Conservation (phyloP, 2,113 vertebrate species). For the Crotalus tigris region DNA sequence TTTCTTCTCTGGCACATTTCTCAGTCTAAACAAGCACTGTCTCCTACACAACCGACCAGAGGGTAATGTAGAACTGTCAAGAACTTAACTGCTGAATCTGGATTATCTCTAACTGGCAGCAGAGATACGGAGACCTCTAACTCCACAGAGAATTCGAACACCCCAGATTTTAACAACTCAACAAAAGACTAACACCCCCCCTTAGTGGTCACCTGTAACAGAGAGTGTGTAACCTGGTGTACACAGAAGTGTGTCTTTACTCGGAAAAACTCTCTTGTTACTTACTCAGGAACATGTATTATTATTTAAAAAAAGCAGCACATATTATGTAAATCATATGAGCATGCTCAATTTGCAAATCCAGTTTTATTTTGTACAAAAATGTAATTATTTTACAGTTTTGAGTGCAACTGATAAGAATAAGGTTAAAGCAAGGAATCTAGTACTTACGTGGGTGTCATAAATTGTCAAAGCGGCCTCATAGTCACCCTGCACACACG, state of each 20-base stretch:
- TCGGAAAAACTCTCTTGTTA: neutral
- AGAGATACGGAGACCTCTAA: neutral
- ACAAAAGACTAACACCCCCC: neutral
- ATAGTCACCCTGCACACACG: conserved; percentile 80
- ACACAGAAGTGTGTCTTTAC: neutral
- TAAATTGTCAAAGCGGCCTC: conserved; percentile 87
- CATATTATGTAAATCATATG: neutral
- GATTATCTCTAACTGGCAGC: neutral
- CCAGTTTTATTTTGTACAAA: neutral
- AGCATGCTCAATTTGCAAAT: neutral
- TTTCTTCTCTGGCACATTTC: neutral
- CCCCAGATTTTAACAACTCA: neutral
- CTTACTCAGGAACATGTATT: neutral
- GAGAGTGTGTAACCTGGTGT: neutral
- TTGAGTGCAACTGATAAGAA: neutral
- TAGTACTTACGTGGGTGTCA: conserved; percentile 81
- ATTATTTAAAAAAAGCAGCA: neutral
- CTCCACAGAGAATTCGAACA: neutral
- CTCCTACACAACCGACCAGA: neutral
- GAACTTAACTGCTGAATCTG: neutral
- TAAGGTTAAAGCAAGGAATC: neutral
- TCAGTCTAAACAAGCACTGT: neutral
- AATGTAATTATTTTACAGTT: neutral
- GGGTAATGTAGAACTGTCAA: neutral
- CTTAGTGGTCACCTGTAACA: no score